phyloP scores from a whole-genome alignment of 2,113 vertebrate genomes.

The Theristicus caerulescens region DNA sequence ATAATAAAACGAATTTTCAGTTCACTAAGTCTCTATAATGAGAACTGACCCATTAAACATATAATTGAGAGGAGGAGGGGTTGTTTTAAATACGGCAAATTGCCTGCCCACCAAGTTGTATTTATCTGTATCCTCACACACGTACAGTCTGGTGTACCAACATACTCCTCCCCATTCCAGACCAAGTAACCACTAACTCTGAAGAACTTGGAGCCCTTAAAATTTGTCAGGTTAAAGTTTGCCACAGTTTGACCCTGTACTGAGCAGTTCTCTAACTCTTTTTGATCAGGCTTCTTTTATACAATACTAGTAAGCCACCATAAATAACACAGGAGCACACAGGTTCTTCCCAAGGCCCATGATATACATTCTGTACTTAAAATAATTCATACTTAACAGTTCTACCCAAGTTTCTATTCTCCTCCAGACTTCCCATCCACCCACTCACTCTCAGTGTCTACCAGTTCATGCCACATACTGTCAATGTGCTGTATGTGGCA shows the following conservation, averaged over 20 bases:
- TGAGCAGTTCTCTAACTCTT: background rate
- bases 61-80: background rate
- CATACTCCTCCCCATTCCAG: background rate
- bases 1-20: background rate
- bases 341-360: background rate
- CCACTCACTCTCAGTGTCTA: background rate
- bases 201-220: background rate
- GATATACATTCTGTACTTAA: background rate
- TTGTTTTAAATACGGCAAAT: background rate
- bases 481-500: background rate
- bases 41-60: background rate
- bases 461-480: background rate
- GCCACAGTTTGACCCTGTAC: background rate
- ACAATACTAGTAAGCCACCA: background rate
- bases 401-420: background rate
- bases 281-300: background rate
- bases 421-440: background rate
- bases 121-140: background rate
- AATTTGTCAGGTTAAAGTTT: background rate
- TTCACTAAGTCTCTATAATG: background rate
- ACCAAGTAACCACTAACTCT: background rate
- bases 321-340: background rate
- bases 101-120: background rate
- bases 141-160: accelerated
- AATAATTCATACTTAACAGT: background rate